These are phyloP conservation scores for Amphipyra tragopoginis DNA, from an alignment of 2,888 invertebrate genomes.

Conservation along the genomic window DNA sequence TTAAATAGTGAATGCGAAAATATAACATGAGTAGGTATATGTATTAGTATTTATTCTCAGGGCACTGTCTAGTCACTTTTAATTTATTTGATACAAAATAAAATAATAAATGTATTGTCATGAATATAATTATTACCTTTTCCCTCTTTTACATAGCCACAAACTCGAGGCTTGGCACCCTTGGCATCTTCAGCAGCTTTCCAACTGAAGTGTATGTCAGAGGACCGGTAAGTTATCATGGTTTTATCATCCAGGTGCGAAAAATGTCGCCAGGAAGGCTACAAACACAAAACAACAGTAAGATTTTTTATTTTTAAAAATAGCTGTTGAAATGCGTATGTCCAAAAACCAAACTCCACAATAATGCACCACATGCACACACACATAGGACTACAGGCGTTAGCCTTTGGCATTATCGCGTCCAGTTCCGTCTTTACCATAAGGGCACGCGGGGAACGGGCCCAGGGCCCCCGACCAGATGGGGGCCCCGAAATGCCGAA, in stretches of 20 bases:
- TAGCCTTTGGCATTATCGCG: too few species aligned
- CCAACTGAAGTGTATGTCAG: slow-evolving; percentile 96
- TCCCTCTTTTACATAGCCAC: slow-evolving; percentile 96
- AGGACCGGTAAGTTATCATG: slow-evolving; percentile 97
- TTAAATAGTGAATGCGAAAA: too few species aligned
- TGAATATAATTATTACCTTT: slow-evolving; percentile 79
- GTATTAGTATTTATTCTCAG: too few species aligned
- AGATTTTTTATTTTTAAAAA: not conserved
- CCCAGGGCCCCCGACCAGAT: too few species aligned
- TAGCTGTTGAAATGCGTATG: not conserved
- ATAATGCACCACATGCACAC: too few species aligned
- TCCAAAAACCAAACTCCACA: too few species aligned
- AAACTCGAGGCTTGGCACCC: slow-evolving; percentile 91
- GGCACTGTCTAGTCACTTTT: too few species aligned
- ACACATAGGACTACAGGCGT: too few species aligned
- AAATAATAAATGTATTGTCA: not conserved
- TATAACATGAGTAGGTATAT: too few species aligned
- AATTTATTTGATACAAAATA: not conserved
- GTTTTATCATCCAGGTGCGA: slow-evolving; percentile 93
- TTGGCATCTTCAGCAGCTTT: slow-evolving; percentile 84
- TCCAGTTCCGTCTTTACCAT: too few species aligned
- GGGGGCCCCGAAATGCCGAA: too few species aligned
- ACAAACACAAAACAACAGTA: slow-evolving; percentile 55
- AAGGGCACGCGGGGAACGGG: too few species aligned
- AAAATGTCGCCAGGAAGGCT: slow-evolving; percentile 98